These are phyloP conservation scores for Hipparchia sbordonii DNA, from an alignment of 2,888 invertebrate genomes.

Conservation along the genomic window DNA sequence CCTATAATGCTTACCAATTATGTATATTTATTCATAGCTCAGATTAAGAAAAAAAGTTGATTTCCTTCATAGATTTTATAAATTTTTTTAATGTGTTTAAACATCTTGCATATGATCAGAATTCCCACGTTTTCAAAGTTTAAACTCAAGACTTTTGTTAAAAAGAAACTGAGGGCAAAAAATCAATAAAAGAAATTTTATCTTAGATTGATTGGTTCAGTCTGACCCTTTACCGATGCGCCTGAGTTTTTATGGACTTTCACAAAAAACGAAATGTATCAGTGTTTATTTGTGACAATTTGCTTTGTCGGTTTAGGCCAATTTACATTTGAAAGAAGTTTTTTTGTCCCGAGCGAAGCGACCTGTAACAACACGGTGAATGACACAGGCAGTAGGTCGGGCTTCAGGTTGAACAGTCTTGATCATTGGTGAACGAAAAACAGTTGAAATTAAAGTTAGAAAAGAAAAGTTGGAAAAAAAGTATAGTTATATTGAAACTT, in stretches of 20 bases:
- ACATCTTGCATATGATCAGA: slow-evolving; percentile 36
- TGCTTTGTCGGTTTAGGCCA: slow-evolving; percentile 81
- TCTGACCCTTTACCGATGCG: slow-evolving; percentile 77
- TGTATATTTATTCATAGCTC: too few species aligned
- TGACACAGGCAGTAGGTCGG: slow-evolving; percentile 70
- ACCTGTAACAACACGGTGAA: slow-evolving; percentile 79
- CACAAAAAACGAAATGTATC: slow-evolving; percentile 77
- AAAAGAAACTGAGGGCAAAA: slow-evolving; percentile 62
- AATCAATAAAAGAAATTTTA: slow-evolving; percentile 73
- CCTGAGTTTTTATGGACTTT: slow-evolving; percentile 72
- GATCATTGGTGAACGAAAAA: slow-evolving; percentile 49
- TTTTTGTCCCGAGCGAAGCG: slow-evolving; percentile 64
- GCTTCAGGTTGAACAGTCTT: slow-evolving; percentile 51
- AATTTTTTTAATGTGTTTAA: background rate
- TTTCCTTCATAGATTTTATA: too few species aligned
- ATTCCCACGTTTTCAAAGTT: slow-evolving; percentile 68
- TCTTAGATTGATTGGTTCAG: slow-evolving; percentile 80
- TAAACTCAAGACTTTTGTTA: slow-evolving; percentile 53
- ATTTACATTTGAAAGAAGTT: slow-evolving; percentile 80
- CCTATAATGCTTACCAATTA: too few species aligned
- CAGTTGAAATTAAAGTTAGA: too few species aligned
- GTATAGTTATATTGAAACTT: too few species aligned
- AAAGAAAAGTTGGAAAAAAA: too few species aligned
- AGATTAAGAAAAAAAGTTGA: too few species aligned
- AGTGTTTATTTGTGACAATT: slow-evolving; percentile 83